Percentiles rank a stretch among this genome's conserved stretches.
These are phyloP conservation scores for Drosophila fulvimacula DNA, from an alignment of 2,888 invertebrate species.

Conservation along the genomic window DNA sequence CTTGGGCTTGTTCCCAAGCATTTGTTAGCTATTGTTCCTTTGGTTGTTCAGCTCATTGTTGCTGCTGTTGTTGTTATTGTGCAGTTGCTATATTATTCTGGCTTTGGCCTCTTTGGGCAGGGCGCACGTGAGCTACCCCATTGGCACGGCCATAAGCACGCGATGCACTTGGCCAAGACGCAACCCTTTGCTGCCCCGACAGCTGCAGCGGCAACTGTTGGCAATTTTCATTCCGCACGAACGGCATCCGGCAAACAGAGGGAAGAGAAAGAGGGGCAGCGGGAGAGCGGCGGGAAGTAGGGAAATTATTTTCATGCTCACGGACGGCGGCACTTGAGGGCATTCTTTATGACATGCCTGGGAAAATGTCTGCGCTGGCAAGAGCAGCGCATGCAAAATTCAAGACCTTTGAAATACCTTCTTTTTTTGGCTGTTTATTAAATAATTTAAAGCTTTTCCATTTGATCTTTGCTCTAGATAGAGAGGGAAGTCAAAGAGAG, in stretches of 20 bases:
- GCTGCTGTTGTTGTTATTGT: constrained; percentile 26
- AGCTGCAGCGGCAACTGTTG: constrained; percentile 67
- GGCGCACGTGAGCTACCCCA: constrained; percentile 55
- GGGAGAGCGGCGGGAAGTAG: neutral
- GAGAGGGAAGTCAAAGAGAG: neutral
- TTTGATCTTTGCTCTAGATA: constrained; percentile 19
- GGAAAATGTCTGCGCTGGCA: constrained; percentile 55
- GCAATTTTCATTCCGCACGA: constrained; percentile 59
- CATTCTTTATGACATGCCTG: constrained; percentile 75
- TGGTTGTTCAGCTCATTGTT: constrained; percentile 17
- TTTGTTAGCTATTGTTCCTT: constrained; percentile 24
- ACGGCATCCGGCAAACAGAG: neutral
- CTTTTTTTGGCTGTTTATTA: constrained; percentile 48
- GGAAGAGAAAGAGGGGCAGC: neutral
- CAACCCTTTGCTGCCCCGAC: constrained; percentile 34
- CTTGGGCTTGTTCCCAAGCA: constrained; percentile 46
- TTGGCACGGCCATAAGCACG: constrained; percentile 62
- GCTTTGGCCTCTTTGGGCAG: constrained; percentile 57
- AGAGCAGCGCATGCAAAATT: constrained; percentile 34
- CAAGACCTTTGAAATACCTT: constrained; percentile 34
- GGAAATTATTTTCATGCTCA: constrained; percentile 75
- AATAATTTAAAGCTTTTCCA: constrained; percentile 63
- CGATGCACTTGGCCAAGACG: constrained; percentile 78
- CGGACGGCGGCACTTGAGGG: constrained; percentile 73
- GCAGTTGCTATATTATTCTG: constrained; percentile 49